These are phyloP conservation scores for Brenthis ino DNA, from an alignment of 2,888 invertebrate species.

Conservation along the genomic window DNA sequence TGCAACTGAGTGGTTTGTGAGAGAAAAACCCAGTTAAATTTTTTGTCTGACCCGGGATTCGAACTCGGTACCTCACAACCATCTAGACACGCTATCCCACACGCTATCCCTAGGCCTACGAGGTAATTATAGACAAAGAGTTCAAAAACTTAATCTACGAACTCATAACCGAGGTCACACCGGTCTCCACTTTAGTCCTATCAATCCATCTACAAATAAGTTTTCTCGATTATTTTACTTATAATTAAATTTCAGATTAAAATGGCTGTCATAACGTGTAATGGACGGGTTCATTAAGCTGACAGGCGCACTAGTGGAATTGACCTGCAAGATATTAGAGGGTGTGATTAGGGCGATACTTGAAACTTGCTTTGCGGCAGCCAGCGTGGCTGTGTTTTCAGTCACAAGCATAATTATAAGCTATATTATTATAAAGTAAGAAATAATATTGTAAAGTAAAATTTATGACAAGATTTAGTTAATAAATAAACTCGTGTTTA, in stretches of 20 bases:
- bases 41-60: no score
- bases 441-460: not conserved
- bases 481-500: no score
- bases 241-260: conserved; percentile 17
- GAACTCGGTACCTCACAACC: no score
- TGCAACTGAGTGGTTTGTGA: no score
- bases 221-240: conserved; percentile 5
- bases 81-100: no score
- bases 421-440: conserved; percentile 28
- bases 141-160: not conserved
- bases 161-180: not conserved
- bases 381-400: conserved; percentile 15
- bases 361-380: conserved; percentile 30
- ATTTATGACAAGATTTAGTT: no score
- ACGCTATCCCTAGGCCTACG: no score
- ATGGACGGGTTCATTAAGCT: conserved; percentile 35
- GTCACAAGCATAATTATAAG: conserved; percentile 28
- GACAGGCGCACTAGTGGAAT: conserved; percentile 27
- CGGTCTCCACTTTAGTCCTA: not conserved
- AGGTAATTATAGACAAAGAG: no score
- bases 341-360: conserved; percentile 47
- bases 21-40: no score
- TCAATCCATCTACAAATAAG: conserved; percentile 7
- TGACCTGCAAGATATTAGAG: conserved; percentile 47
- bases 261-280: conserved; percentile 20